Percentiles rank a stretch among this genome's conserved stretches.
Conservation (phyloP, 2,113 vertebrate species). For the Anarrhichthys ocellatus region DNA sequence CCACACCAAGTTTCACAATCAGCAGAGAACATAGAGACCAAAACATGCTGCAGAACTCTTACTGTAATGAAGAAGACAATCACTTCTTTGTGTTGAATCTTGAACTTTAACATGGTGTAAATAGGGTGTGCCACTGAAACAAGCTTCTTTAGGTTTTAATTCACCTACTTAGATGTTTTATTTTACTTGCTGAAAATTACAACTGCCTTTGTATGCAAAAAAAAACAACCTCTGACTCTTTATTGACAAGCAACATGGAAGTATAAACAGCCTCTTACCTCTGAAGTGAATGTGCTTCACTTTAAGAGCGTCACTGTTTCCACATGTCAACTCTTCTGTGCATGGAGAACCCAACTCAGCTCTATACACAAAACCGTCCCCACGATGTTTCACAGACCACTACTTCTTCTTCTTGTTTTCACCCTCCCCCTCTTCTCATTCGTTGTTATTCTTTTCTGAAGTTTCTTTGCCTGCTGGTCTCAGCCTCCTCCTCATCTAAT, state of each 20-base stretch:
- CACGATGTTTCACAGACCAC: slow-evolving; percentile 36
- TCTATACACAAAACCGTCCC: slow-evolving; percentile 14
- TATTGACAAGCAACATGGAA: not conserved
- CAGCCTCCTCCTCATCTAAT: slow-evolving; percentile 54
- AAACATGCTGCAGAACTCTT: not conserved
- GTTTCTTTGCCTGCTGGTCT: slow-evolving; percentile 37
- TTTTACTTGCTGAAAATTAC: not conserved
- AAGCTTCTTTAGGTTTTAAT: not conserved
- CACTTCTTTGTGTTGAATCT: not conserved
- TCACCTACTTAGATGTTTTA: not conserved
- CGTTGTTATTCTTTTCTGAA: not conserved
- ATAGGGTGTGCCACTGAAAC: not conserved
- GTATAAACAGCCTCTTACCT: slow-evolving; percentile 54
- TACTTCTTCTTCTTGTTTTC: slow-evolving; percentile 37
- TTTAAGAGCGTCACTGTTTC: slow-evolving; percentile 12
- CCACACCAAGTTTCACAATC: not conserved
- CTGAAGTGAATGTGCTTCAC: not conserved
- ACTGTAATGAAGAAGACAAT: not conserved
- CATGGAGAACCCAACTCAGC: slow-evolving; percentile 2
- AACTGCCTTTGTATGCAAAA: not conserved
- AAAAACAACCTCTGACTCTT: not conserved
- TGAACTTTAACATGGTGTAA: not conserved
- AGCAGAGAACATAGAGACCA: not conserved
- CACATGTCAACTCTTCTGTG: slow-evolving; percentile 19
- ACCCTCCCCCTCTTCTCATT: slow-evolving; percentile 47